Percentiles rank a stretch among this genome's conserved stretches.
Conservation (phyloP, 2,888 invertebrate genomes). For the Sericinus montela region DNA sequence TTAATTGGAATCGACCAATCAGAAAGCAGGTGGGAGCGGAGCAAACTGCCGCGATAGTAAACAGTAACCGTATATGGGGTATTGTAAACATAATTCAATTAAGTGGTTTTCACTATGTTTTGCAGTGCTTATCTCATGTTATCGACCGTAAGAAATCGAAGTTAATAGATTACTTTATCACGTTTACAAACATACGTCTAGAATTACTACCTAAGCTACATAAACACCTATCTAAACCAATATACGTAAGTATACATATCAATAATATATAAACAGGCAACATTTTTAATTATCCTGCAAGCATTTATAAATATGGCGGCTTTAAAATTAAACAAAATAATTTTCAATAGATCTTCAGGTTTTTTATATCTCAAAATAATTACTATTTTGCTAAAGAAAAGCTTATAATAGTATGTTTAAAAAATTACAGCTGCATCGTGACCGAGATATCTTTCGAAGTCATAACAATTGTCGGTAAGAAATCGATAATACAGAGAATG, state of each 20-base stretch:
- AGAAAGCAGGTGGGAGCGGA: slow-evolving; percentile 22
- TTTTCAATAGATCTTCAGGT: no score
- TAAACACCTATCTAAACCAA: no score
- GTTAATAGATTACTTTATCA: slow-evolving; percentile 50
- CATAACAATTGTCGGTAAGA: slow-evolving; percentile 1
- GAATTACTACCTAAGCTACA: not conserved
- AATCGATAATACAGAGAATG: not conserved
- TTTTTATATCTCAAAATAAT: not conserved
- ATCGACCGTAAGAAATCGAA: slow-evolving; percentile 46
- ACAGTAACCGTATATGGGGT: slow-evolving; percentile 22
- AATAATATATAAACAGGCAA: no score
- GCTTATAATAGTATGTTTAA: not conserved
- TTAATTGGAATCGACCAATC: slow-evolving; percentile 51
- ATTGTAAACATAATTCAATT: slow-evolving; percentile 73
- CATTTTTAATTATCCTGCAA: no score
- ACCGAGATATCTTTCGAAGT: slow-evolving; percentile 3
- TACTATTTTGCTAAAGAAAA: not conserved
- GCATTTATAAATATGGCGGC: no score
- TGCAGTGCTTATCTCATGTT: slow-evolving; percentile 43
- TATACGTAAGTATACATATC: no score
- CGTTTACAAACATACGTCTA: slow-evolving; percentile 15
- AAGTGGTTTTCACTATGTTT: slow-evolving; percentile 41
- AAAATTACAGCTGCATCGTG: slow-evolving; percentile 6
- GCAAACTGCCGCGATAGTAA: slow-evolving; percentile 28
- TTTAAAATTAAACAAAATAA: no score